Evolutionary conservation across 2,797 vertebrate genomes (phyloP), one percentile per base, ranked within the genome.

Genomic region (Dromococcyx pavoninus): DNA sequence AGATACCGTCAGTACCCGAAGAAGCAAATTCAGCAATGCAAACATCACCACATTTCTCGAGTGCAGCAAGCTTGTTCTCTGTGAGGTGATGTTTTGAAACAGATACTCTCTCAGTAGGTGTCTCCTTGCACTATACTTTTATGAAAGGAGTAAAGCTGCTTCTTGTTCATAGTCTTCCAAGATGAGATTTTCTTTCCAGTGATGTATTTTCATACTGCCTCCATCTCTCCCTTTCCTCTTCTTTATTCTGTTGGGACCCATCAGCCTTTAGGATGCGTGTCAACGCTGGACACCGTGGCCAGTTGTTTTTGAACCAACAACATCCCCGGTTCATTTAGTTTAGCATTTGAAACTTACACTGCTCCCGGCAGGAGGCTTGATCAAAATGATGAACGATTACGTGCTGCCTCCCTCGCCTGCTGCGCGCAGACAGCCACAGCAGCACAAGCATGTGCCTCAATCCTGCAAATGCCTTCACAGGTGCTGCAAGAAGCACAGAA

Each of bases 391-490:
- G 67, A 71, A 66, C 4, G 7, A 35, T 67, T 53, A 35, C 2
- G 3, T n/a, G 85, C 76, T 23, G 32, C 48, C 50, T 89, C 37
- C 67, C 53, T 78, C 2, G 0, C 80, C 80, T 30, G 85, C 85
- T 82, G 66, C 3, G 39, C 3, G 0, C 4, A 0, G 27, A 57
- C 15, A 53, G 44, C 54, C 4, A 2, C 2, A 1, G 60, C 19
- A 1, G 21, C 78, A 32, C 3, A 3, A 57, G 53, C 39, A 10
- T 4, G 0, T 0, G 1, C 22, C 65, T 25, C n/a, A 1, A 11
- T 9, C 39, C 76, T 8, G 9, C n/a, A 85, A 50, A 46, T 4
- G 30, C 44, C 15, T 37, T 48, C 4, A 6, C 1, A 3, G n/a
- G 15, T 23, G 24, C 76, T 43, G 23, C 11, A 5, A 56, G 56